Conservation (phyloP, 2,113 vertebrate genomes). For the Eubucco bourcierii region DNA sequence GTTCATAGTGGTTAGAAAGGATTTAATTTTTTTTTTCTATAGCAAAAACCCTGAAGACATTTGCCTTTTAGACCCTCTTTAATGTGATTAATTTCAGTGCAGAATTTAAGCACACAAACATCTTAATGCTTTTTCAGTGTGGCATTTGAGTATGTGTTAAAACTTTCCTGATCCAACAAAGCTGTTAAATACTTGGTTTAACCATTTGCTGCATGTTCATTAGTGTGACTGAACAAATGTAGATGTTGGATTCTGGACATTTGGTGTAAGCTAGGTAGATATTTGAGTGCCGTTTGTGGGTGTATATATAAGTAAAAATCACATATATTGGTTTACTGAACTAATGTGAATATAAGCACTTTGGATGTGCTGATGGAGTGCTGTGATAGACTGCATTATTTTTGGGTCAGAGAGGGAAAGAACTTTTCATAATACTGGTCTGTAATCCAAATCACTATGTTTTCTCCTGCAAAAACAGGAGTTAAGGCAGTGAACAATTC, state of each 20-base stretch:
- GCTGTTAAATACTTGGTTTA: not conserved
- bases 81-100: not conserved
- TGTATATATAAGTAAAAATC: not conserved
- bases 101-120: not conserved
- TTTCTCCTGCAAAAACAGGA: not conserved
- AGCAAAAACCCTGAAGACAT: not conserved
- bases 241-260: not conserved
- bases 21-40: not conserved
- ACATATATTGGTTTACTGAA: not conserved
- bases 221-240: not conserved
- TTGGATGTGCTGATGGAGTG: not conserved
- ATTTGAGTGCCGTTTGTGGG: not conserved
- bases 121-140: not conserved
- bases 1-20: not conserved
- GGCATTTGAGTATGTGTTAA: not conserved
- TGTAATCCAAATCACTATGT: not conserved
- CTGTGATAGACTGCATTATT: conserved; percentile 18
- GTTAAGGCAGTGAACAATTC: not conserved
- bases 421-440: not conserved
- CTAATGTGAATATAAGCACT: conserved; percentile 13
- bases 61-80: not conserved
- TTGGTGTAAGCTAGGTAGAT: not conserved
- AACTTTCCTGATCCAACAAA: not conserved
- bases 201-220: not conserved
- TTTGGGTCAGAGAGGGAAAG: not conserved